phyloP scores from a whole-genome alignment of 2,888 invertebrate species.

The Platynereis dumerilii region DNA sequence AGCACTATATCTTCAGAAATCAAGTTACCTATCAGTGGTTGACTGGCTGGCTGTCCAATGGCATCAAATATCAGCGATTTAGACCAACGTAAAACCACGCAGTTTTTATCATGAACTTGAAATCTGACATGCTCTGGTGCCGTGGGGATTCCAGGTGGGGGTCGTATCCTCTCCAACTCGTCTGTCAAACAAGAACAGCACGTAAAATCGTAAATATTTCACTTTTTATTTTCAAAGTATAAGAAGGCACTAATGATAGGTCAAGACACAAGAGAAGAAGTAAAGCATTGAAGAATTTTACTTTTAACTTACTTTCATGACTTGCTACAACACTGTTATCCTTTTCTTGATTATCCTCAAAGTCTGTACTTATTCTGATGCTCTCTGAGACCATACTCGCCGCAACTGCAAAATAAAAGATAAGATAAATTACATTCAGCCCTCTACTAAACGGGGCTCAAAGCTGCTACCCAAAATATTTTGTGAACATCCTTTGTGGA shows the following conservation, averaged over 20 bases:
- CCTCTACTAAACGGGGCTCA: background rate
- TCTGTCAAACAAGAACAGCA: background rate
- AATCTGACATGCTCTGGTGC: conserved; percentile 50
- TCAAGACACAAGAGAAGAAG: too few relatives aligned
- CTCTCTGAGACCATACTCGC: too few relatives aligned
- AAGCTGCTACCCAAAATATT: too few relatives aligned
- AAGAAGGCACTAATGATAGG: background rate
- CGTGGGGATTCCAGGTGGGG: conserved; percentile 47
- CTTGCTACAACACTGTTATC: background rate
- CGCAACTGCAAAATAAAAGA: too few relatives aligned
- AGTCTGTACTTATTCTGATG: conserved; percentile 6
- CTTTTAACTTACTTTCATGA: background rate
- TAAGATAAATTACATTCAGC: background rate
- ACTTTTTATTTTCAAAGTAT: background rate
- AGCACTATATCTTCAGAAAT: too few relatives aligned
- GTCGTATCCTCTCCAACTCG: background rate
- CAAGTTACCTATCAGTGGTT: conserved; percentile 53
- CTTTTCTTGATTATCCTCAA: background rate
- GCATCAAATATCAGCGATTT: conserved; percentile 45
- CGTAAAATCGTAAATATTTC: background rate
- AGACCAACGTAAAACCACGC: conserved; percentile 51
- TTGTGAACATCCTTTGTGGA: too few relatives aligned
- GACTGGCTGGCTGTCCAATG: conserved; percentile 41
- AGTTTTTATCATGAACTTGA: conserved; percentile 44
- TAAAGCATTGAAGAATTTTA: too few relatives aligned